A percentile compares a stretch with the other conserved stretches of the same genome.
Conservation (phyloP, 2,797 vertebrate species). For the Coregonus sp. region DNA sequence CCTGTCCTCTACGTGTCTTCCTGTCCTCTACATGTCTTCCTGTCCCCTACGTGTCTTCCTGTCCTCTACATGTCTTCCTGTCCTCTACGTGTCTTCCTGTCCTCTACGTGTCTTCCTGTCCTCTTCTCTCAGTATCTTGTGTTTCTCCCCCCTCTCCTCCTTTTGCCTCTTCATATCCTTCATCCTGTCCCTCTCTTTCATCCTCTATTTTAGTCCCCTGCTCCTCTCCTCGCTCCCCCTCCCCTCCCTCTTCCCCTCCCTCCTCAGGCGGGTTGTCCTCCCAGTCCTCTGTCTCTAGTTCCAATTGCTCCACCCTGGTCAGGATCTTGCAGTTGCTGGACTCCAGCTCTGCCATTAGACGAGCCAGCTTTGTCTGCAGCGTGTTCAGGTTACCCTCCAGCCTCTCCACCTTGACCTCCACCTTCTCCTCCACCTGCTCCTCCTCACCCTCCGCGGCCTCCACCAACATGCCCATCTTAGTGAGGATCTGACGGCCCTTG, state of each 20-base stretch:
- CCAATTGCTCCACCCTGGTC: slow-evolving; percentile 68
- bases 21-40: neutral
- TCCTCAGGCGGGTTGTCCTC: neutral
- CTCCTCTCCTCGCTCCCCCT: no score
- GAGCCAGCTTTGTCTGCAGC: slow-evolving; percentile 78
- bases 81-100: slow-evolving; percentile 56
- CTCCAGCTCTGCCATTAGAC: slow-evolving; percentile 82
- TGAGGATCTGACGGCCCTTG: slow-evolving; percentile 89
- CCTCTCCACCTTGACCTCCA: slow-evolving; percentile 72
- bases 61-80: slow-evolving; percentile 14
- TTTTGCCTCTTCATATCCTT: slow-evolving; percentile 33
- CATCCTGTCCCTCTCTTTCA: slow-evolving; percentile 41
- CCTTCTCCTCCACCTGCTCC: slow-evolving; percentile 51
- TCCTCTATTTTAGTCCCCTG: slow-evolving; percentile 19
- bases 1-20: no score
- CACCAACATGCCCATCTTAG: slow-evolving; percentile 84
- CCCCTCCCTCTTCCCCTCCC: slow-evolving; percentile 15
- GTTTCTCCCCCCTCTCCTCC: slow-evolving; percentile 21
- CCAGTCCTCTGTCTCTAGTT: slow-evolving; percentile 56
- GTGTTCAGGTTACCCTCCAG: slow-evolving; percentile 83
- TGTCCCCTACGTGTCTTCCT: slow-evolving; percentile 5
- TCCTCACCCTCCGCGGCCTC: slow-evolving; percentile 50
- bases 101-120: slow-evolving; percentile 1
- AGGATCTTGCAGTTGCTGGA: slow-evolving; percentile 68
- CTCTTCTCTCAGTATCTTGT: neutral